Percentiles rank a stretch among this genome's conserved stretches.
Conservation (phyloP, 2,113 vertebrate species). For the Struthio camelus region DNA sequence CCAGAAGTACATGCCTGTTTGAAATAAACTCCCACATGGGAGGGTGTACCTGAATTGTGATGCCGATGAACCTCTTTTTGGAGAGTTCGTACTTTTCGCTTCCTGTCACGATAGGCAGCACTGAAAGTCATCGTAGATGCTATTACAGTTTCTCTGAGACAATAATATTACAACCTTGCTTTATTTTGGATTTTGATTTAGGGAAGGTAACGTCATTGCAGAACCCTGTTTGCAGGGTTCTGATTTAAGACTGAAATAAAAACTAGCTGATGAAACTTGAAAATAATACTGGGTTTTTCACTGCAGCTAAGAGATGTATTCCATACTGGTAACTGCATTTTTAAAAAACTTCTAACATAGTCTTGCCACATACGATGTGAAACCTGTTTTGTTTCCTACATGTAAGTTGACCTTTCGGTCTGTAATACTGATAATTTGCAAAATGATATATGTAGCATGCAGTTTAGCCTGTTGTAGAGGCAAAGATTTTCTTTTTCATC, state of each 20-base stretch:
- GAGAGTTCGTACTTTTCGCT: accelerated
- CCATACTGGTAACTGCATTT: neutral
- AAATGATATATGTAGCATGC: neutral
- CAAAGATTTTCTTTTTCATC: neutral
- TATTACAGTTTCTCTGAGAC: accelerated
- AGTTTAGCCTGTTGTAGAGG: neutral
- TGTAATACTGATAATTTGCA: neutral
- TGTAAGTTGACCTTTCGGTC: neutral
- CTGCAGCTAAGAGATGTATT: neutral
- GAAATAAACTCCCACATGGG: accelerated
- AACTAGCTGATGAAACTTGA: neutral
- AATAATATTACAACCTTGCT: accelerated
- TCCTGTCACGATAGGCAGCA: accelerated
- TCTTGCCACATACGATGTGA: neutral
- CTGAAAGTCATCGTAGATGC: accelerated
- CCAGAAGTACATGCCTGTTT: accelerated
- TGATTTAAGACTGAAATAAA: neutral
- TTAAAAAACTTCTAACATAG: neutral
- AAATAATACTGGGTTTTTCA: neutral
- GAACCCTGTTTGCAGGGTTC: neutral
- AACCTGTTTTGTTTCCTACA: neutral
- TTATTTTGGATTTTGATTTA: neutral
- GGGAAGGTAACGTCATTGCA: no score
- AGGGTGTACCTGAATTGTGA: accelerated
- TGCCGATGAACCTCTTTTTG: accelerated